Conservation (phyloP, 2,113 vertebrate species). For the Cololabis saira region DNA sequence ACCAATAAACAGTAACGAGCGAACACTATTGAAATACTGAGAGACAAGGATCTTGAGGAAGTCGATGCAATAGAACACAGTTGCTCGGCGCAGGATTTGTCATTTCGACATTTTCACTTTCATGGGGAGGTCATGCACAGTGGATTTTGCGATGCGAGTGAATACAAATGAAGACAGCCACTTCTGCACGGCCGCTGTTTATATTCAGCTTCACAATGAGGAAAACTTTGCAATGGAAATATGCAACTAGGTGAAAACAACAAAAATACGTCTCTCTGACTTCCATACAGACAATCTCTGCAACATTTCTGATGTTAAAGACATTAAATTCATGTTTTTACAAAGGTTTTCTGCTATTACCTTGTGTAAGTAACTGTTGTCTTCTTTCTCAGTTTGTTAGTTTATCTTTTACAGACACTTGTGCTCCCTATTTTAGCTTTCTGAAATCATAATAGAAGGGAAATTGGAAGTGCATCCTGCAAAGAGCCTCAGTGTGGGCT, state of each 20-base stretch:
- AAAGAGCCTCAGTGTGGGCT: not conserved
- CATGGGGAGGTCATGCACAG: not conserved
- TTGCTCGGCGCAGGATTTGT: slow-evolving; percentile 3
- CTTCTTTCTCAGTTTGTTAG: not conserved
- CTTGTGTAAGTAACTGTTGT: not conserved
- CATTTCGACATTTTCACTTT: slow-evolving; percentile 30
- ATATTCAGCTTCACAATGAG: slow-evolving; percentile 32
- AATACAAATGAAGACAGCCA: slow-evolving; percentile 27
- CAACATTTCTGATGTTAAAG: too few species aligned
- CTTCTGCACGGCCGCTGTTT: slow-evolving; percentile 33
- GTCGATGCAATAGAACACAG: not conserved
- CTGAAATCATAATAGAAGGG: not conserved
- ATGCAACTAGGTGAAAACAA: too few species aligned
- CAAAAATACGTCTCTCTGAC: not conserved
- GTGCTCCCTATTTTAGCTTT: not conserved
- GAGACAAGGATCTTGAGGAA: not conserved
- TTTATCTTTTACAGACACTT: slow-evolving; percentile 14
- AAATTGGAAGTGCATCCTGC: not conserved
- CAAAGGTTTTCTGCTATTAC: not conserved
- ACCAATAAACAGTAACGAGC: too few species aligned
- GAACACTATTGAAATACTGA: not conserved
- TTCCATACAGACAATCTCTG: too few species aligned
- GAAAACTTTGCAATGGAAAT: too few species aligned
- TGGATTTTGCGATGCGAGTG: slow-evolving; percentile 12
- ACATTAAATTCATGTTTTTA: too few species aligned